These are phyloP conservation scores for Laticauda colubrina DNA, from an alignment of 2,113 vertebrate genomes.

Conservation along the genomic window DNA sequence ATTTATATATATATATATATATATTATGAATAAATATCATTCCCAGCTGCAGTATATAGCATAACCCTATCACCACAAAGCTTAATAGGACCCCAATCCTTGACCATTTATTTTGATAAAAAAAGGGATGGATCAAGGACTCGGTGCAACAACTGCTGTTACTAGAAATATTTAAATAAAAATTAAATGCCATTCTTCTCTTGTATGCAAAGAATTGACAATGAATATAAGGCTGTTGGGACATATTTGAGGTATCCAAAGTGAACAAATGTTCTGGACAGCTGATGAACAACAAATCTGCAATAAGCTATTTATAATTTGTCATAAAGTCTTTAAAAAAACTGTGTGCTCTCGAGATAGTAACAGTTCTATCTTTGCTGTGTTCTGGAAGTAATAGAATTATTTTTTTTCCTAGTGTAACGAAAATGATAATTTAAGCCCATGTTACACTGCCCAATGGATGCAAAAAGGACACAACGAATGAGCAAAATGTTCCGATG, in stretches of 20 bases:
- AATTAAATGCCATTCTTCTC: constrained; percentile 8
- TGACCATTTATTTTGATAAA: not conserved
- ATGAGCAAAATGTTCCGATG: no score
- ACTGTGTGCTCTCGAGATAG: constrained; percentile 56
- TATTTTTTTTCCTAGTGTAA: constrained; percentile 38
- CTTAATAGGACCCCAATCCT: not conserved
- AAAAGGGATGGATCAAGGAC: constrained; percentile 3
- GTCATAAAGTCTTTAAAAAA: constrained; percentile 69
- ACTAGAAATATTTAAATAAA: not conserved
- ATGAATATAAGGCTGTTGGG: constrained; percentile 12
- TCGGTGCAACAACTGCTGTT: not conserved
- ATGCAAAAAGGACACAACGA: no score
- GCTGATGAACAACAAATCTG: constrained; percentile 58
- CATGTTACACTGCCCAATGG: no score
- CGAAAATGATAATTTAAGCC: constrained; percentile 68
- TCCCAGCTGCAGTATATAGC: not conserved
- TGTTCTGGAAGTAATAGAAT: constrained; percentile 61
- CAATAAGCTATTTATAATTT: constrained; percentile 69
- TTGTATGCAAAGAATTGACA: constrained; percentile 2
- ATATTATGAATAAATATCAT: not conserved
- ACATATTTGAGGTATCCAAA: constrained; percentile 15
- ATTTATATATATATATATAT: no score
- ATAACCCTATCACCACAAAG: not conserved
- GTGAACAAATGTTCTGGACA: constrained; percentile 56
- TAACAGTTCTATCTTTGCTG: constrained; percentile 49